A percentile compares a stretch with the other conserved stretches of the same genome.
Conservation (phyloP, 2,797 vertebrate species). For the Carapus acus region DNA sequence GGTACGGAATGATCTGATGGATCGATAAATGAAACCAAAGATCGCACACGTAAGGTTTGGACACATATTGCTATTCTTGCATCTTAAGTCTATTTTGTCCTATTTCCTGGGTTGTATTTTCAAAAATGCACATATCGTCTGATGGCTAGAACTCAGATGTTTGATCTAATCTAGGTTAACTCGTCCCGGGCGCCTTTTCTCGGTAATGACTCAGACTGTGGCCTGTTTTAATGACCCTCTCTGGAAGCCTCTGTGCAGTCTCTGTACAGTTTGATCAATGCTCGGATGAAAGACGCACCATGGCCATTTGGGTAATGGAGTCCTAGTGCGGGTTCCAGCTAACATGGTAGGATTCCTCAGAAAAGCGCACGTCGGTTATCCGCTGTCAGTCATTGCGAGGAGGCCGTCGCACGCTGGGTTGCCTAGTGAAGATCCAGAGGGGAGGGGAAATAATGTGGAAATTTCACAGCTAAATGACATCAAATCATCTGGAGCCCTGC, state of each 20-base stretch:
- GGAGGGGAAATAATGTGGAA: background rate
- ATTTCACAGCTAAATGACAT: slow-evolving; percentile 1
- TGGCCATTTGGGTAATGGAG: slow-evolving; percentile 49
- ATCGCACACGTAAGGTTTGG: too few species aligned
- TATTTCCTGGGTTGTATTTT: too few species aligned
- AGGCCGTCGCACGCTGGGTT: slow-evolving; percentile 19
- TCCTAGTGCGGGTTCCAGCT: slow-evolving; percentile 48
- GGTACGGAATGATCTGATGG: slow-evolving; percentile 16
- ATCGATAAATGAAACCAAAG: too few species aligned
- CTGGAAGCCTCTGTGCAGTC: slow-evolving; percentile 33
- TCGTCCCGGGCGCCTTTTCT: slow-evolving; percentile 20
- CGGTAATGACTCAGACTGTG: slow-evolving; percentile 12
- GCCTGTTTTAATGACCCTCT: slow-evolving; percentile 44
- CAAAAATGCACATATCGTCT: too few species aligned
- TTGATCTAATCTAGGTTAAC: slow-evolving; percentile 16
- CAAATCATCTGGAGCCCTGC: slow-evolving; percentile 51
- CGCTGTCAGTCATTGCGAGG: slow-evolving; percentile 26
- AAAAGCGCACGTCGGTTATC: slow-evolving; percentile 33
- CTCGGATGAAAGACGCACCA: slow-evolving; percentile 52
- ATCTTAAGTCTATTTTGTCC: too few species aligned
- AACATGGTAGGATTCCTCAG: slow-evolving; percentile 49
- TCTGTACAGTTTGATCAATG: slow-evolving; percentile 47
- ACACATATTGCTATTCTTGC: too few species aligned
- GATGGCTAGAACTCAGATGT: background rate
- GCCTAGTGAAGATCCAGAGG: too few species aligned